Evolutionary conservation across 1,140 invertebrate species (phyloP), one percentile per base, ranked within the genome.

Genomic region (Philopotamus ludificatus): DNA sequence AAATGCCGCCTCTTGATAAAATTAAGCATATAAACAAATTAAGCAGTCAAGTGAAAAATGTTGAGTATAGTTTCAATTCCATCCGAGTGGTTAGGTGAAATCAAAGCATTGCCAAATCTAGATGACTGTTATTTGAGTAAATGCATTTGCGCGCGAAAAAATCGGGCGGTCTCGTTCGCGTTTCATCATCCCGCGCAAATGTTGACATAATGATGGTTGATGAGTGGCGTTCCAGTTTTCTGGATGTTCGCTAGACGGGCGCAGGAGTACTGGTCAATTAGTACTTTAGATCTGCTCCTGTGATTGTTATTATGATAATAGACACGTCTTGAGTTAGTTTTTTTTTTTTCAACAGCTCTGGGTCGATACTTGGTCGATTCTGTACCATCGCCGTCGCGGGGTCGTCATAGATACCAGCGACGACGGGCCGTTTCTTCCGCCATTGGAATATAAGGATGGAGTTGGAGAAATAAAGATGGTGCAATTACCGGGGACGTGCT

Each of bases 221-320:
- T 15, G 61, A 54, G 62, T 45, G 21, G 65, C 77, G 45, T 73
- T 72, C 55, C 76, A 77, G 71, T 72, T 75, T 53, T 74, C 76
- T 65, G 74, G 75, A 73, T 82, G 78, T 71, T 81, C 76, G 9
- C 77, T 75, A 54, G 77, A 78, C 12, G 28, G 60, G 18, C 28
- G 75, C 70, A 78, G 77, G 53, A 72, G 70, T 79, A 74, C 79
- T 78, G 72, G 68, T 70, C 44, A 72, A 70, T 49, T 16, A 55
- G 65, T 67, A 67, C 63, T 65, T 68, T 66, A n/a, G 69, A 23
- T 62, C 63, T 65, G 58, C 55, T 44, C 57, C 42, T 47, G 61
- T 12, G 28, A 12, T 34, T 12, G 28, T 7, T 34, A 7, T 34
- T 34, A 34, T 42, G 39, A 28, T 63, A 58, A n/a, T 9, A 18